Conservation (phyloP, 2,113 vertebrate genomes). For the Tragulus kanchil region DNA sequence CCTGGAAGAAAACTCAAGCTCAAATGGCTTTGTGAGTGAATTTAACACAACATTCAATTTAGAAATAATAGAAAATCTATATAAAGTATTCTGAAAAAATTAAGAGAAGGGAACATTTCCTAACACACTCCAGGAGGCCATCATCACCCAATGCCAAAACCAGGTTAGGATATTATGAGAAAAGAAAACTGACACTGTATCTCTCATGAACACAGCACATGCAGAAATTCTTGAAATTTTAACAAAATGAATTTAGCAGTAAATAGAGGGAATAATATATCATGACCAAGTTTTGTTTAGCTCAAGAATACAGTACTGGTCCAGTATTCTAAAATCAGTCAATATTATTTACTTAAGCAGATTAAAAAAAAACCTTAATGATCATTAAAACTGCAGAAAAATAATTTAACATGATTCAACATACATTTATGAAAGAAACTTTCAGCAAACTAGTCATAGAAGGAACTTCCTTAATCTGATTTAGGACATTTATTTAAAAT, state of each 20-base stretch:
- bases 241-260: background rate
- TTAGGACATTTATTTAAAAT: background rate
- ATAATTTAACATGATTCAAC: background rate
- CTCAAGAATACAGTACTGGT: background rate
- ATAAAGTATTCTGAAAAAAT: background rate
- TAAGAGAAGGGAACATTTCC: background rate
- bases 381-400: background rate
- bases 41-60: background rate
- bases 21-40: background rate
- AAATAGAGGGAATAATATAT: background rate
- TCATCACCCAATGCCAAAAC: background rate
- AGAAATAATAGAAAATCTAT: background rate
- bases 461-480: background rate
- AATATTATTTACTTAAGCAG: background rate
- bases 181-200: background rate
- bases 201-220: background rate
- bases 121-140: background rate
- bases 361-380: background rate
- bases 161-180: background rate
- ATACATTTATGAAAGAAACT: background rate
- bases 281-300: background rate
- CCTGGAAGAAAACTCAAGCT: background rate
- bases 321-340: background rate
- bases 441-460: background rate
- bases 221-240: background rate